Evolutionary conservation across 2,888 invertebrate genomes (phyloP).

Genomic region (Trachelus troglodyta): DNA sequence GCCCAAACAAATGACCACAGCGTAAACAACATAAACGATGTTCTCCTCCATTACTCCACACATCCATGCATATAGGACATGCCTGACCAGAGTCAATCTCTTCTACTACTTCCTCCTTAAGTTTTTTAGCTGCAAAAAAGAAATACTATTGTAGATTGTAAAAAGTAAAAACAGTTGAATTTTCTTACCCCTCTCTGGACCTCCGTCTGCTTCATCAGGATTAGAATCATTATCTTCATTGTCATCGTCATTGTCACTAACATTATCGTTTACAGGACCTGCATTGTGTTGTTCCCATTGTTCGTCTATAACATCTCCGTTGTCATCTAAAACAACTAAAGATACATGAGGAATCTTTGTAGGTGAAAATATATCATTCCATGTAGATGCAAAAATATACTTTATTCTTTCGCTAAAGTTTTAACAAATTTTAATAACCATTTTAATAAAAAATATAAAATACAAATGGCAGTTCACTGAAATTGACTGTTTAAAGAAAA

Average conservation of each 20-base stretch:
- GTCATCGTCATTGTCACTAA: conserved; percentile 19
- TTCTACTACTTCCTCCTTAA: not conserved
- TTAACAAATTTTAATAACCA: not conserved
- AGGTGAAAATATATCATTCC: not conserved
- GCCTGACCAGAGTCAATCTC: conserved; percentile 73
- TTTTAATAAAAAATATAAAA: no score
- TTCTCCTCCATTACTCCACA: conserved; percentile 86
- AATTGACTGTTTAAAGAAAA: not conserved
- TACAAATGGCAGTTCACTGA: not conserved
- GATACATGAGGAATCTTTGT: not conserved
- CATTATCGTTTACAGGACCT: conserved; percentile 5
- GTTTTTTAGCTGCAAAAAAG: not conserved
- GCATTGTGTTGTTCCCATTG: not conserved
- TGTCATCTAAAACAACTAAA: conserved; percentile 4
- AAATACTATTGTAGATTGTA: not conserved
- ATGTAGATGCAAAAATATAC: not conserved
- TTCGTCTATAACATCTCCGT: not conserved
- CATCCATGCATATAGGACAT: conserved; percentile 90
- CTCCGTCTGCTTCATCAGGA: not conserved
- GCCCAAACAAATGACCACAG: conserved; percentile 94
- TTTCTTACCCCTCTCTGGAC: not conserved
- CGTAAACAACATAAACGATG: conserved; percentile 88
- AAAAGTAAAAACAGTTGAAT: not conserved
- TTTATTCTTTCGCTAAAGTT: not conserved
- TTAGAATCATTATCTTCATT: conserved; percentile 24